Base-by-base conservation (phyloP, 2,113 vertebrate species). In the Colistium nudipinnis region DNA sequence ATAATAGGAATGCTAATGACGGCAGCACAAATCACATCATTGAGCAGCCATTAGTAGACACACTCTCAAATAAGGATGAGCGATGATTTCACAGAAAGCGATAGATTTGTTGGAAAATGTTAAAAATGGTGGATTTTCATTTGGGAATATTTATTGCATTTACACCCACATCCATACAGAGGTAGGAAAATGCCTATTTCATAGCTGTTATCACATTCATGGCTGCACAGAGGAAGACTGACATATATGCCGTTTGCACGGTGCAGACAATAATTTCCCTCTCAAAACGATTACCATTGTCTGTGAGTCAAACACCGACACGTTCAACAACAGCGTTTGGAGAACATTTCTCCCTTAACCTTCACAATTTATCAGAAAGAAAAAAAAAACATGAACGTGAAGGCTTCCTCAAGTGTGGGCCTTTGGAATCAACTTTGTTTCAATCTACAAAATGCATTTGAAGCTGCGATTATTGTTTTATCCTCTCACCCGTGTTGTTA, bases 181-280 rank as follows among this genome's bases (percentile, higher is more conserved):
- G 44, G n/a, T 61, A 1, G 52, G 68, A 61, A 75, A 41, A 83
- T 71, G 57, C 74, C 71, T 31, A 43, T 70, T 62, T 75, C 68
- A 69, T 61, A 27, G 62, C 43, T 38, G 53, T 71, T 53, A 73
- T 69, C 63, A 67, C 70, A 79, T 81, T 68, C 71, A 49, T 28
- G 44, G 52, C 57, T 83, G 73, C 71, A 74, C 64, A 30, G 13
- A 35, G 67, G 44, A 76, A 75, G 78, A 76, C 80, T 89, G 89
- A 88, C 87, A 76, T 66, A 39, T 51, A 69, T 57, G 71, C 67
- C 59, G 82, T 69, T n/a, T 35, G 64, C 80, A 83, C 86, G 75
- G 83, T 80, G 65, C 73, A 85, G 80, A 88, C 90, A 91, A 92
- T 92, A 92, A 90, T 89, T 88, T 90, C 74, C 65, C 27, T 74